Base-by-base conservation (phyloP, 2,888 invertebrate species). In the Minunthozetes semirufus region DNA sequence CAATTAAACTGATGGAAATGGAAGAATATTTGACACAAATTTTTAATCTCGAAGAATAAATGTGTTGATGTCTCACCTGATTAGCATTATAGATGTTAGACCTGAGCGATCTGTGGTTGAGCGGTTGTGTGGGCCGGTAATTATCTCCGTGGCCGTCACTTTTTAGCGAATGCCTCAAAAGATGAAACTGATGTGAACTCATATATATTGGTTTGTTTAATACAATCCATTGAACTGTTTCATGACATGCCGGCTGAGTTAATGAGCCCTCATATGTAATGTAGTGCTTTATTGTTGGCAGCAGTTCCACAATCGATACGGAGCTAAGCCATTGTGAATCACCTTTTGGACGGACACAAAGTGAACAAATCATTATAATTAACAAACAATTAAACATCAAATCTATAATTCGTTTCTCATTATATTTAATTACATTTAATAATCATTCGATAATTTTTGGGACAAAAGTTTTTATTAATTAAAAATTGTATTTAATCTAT, bases 231-330 rank as follows among this genome's bases (percentile, higher is more conserved):
- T 96, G 96, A 85, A 97, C 96, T 29, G 97, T 97, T 85, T 98
- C 98, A 84, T 94, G 91, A 86, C 98, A 98, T 78, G 95, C 93
- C 3, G 98, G 98, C 83, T 93, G 93, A 74, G 97, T 97, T 76
- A 94, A 91, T 61, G 96, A 96, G 72, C 97, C 98, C 81, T 97
- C 95, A 84, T 97, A 99, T 73, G 98, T 98, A 90, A 99, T 94
- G 86, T 94, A 98, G 85, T 94, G 92, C 82, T 93, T 90, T 68
- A 95, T 96, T 25, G 77, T 76, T 6, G 98, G 96, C 77, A 98
- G 85, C 76, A 98, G 87, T 38, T 92, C 92, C 73, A 91, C 87
- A 73, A 96, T 90, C 66, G 93, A 93, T 80, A 97, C 85, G 80
- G 90, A 88, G 83, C 90, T 90, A 78, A 96, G 89, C 78, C 90